These are phyloP conservation scores for Ruditapes philippinarum DNA, from an alignment of 1,140 invertebrate genomes.

Conservation along the genomic window DNA sequence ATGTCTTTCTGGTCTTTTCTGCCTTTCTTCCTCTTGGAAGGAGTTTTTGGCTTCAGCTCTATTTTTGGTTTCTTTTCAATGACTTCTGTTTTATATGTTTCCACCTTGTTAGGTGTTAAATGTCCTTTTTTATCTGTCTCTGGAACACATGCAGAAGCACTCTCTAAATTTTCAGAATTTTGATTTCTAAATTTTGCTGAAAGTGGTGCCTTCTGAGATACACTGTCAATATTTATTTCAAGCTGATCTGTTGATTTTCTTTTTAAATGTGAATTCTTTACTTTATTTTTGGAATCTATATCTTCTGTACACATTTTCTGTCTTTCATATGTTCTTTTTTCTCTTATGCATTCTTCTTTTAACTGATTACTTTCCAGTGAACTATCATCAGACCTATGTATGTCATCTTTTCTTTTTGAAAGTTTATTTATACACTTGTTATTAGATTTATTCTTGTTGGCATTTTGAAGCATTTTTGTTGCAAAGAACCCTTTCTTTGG, in stretches of 20 bases:
- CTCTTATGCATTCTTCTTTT: too few relatives aligned
- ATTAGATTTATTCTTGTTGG: background rate
- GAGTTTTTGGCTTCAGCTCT: background rate
- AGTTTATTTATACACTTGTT: background rate
- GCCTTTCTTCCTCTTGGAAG: background rate
- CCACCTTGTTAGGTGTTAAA: background rate
- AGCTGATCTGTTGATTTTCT: too few relatives aligned
- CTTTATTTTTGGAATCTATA: background rate
- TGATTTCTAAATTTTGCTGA: too few relatives aligned
- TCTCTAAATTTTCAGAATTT: too few relatives aligned
- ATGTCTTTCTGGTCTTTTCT: background rate
- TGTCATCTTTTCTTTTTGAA: background rate
- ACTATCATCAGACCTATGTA: background rate
- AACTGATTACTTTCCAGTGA: background rate
- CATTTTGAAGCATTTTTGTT: background rate
- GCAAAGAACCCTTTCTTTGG: background rate
- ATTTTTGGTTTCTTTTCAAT: conserved; percentile 4
- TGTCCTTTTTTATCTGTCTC: too few relatives aligned
- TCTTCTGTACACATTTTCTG: too few relatives aligned
- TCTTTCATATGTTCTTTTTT: too few relatives aligned
- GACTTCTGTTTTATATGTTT: background rate
- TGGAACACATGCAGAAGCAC: too few relatives aligned
- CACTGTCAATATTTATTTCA: too few relatives aligned
- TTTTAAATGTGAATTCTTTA: background rate
- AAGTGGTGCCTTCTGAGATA: too few relatives aligned